phyloP scores from a whole-genome alignment of 2,113 vertebrate genomes.

The Haemorhous mexicanus region DNA sequence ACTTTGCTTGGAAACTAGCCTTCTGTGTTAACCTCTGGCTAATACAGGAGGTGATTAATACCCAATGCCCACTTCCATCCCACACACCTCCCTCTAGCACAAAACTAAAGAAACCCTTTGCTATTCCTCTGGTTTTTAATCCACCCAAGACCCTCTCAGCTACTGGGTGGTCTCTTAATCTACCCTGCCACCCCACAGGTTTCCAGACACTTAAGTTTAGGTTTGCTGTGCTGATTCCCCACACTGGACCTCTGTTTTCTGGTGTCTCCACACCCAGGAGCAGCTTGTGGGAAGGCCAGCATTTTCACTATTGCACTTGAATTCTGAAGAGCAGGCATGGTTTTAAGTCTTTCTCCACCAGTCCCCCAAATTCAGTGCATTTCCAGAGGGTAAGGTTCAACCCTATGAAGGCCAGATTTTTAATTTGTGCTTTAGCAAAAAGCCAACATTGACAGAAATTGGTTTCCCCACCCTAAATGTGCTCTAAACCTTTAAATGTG shows the following conservation, averaged over 20 bases:
- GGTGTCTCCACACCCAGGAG: background rate
- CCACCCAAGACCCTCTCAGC: background rate
- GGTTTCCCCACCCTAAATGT: background rate
- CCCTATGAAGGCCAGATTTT: background rate
- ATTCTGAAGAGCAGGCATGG: background rate
- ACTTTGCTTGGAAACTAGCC: background rate
- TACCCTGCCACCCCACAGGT: background rate
- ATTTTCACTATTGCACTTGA: background rate
- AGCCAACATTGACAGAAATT: background rate
- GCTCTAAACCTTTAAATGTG: background rate
- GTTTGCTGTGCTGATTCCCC: background rate
- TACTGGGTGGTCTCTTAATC: background rate
- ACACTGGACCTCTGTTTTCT: background rate
- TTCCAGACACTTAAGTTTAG: background rate
- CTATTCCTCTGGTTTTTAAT: background rate
- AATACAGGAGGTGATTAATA: background rate
- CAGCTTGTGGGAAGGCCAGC: background rate
- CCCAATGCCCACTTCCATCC: background rate
- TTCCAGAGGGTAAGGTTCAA: background rate
- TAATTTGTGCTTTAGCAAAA: background rate
- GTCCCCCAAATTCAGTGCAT: background rate
- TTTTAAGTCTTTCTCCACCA: background rate
- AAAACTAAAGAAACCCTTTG: background rate
- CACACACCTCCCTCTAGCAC: background rate
- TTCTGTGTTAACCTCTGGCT: background rate